phyloP scores from a whole-genome alignment of 2,797 vertebrate species.

The Spondyliosoma cantharus region DNA sequence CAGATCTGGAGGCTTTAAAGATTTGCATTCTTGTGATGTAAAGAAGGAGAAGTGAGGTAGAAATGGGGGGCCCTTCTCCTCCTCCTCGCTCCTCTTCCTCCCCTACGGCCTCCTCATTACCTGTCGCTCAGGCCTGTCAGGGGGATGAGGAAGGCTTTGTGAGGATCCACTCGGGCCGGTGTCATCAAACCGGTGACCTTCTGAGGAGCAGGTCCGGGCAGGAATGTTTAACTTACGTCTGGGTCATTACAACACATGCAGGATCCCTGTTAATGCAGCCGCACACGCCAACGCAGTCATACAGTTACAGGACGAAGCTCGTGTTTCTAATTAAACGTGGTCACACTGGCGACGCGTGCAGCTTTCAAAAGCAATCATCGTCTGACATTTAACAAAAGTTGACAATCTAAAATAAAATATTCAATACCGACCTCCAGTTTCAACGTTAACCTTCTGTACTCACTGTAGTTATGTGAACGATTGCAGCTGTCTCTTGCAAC shows the following conservation, averaged over 20 bases:
- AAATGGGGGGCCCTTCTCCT: slow-evolving; percentile 45
- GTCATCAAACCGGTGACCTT: slow-evolving; percentile 51
- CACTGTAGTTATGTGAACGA: too few relatives aligned
- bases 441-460: too few relatives aligned
- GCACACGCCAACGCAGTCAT: slow-evolving; percentile 17
- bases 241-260: slow-evolving; percentile 12
- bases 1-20: slow-evolving; percentile 78
- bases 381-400: too few relatives aligned
- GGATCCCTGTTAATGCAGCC: slow-evolving; percentile 36
- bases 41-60: slow-evolving; percentile 69
- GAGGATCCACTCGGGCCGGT: slow-evolving; percentile 23
- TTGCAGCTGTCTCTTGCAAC: too few relatives aligned
- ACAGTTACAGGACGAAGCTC: slow-evolving; percentile 5
- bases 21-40: slow-evolving; percentile 81
- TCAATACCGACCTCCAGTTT: too few relatives aligned
- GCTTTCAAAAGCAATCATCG: not conserved
- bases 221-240: not conserved
- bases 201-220: slow-evolving; percentile 51
- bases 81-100: slow-evolving; percentile 49
- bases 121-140: slow-evolving; percentile 56
- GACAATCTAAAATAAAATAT: too few relatives aligned
- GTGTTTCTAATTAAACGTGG: not conserved
- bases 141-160: slow-evolving; percentile 57
- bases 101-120: slow-evolving; percentile 60
- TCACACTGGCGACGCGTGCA: not conserved